Base-by-base conservation (phyloP, 2,888 invertebrate species). In the Linhomoeus sp. region DNA sequence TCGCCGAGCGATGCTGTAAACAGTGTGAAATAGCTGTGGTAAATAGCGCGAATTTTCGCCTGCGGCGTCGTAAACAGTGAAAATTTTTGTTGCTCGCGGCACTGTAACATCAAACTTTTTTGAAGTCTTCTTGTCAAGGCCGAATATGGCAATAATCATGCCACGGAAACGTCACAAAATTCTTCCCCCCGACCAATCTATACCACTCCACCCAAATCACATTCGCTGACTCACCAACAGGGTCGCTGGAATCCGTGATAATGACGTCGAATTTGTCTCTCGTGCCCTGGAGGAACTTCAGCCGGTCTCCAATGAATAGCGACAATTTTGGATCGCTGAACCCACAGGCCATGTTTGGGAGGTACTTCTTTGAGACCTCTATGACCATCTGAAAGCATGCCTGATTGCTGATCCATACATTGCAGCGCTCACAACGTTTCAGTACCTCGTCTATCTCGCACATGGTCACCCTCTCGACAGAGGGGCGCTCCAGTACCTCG, bases 191-290 rank as follows among this genome's bases (percentile, higher is more conserved):
- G n/a, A n/a, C n/a, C n/a, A n/a, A n/a, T n/a, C n/a, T n/a, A n/a
- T n/a, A n/a, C n/a, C n/a, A n/a, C n/a, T n/a, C n/a, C n/a, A n/a
- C n/a, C n/a, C n/a, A n/a, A n/a, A n/a, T n/a, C n/a, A n/a, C n/a
- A n/a, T n/a, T n/a, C n/a, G n/a, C n/a, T 40, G 7, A 51, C 53
- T 63, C 60, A 73, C 92, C 94, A 26, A 92, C 75, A 0, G 94
- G 94, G 71, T 97, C 97, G 38, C 90, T 88, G 53, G 90, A 90
- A 66, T 97, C 97, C 0, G 94, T 97, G 47, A 97, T 90, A 53
- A 97, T 88, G 40, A 97, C 84, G 69, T 97, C 97, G 66, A 86
- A 97, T 67, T 82, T 78, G 38, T 56, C 52, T 50, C 19, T 73
- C 63, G 88, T 71, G 45, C 80, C 75, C 59, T 80, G 79, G 77